Evolutionary conservation across 2,888 invertebrate genomes (phyloP).

Genomic region (Nomada fucata): DNA sequence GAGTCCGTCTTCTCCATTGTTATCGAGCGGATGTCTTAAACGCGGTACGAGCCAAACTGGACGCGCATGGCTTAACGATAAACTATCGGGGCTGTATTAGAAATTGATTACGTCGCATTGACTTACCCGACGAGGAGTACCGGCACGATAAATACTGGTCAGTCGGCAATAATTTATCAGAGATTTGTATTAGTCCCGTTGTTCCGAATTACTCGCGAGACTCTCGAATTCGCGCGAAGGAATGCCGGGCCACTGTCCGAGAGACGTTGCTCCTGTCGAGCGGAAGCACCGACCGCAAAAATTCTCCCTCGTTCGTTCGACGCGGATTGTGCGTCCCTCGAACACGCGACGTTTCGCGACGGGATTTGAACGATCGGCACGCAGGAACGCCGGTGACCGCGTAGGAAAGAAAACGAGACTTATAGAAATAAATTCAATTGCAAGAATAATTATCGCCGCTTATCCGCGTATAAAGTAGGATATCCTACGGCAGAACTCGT

Average conservation of each 20-base stretch:
- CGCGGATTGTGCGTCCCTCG: conserved; percentile 21
- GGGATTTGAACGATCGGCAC: conserved; percentile 67
- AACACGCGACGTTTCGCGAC: conserved; percentile 63
- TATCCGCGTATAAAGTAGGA: conserved; percentile 78
- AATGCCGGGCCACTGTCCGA: conserved; percentile 5
- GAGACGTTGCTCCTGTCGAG: conserved; percentile 22
- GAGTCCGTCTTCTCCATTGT: not conserved
- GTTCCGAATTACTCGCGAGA: conserved; percentile 42
- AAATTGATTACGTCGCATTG: conserved; percentile 69
- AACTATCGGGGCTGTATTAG: conserved; percentile 63
- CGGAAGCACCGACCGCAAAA: conserved; percentile 14
- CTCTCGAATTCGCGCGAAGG: conserved; percentile 25
- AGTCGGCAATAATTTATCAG: conserved; percentile 64
- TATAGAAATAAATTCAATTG: conserved; percentile 78
- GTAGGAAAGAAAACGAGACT: conserved; percentile 66
- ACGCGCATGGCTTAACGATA: conserved; percentile 46
- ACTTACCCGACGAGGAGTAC: conserved; percentile 51
- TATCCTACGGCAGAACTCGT: conserved; percentile 76
- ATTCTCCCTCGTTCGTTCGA: conserved; percentile 12
- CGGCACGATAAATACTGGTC: conserved; percentile 58
- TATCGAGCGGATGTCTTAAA: conserved; percentile 17
- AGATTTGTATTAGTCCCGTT: conserved; percentile 65
- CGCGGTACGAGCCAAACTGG: conserved; percentile 36
- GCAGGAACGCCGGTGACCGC: conserved; percentile 54
- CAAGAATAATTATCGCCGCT: conserved; percentile 80